Base-by-base conservation (phyloP, 92 coral and sea anemone species). In the Blastomussa wellsi region DNA sequence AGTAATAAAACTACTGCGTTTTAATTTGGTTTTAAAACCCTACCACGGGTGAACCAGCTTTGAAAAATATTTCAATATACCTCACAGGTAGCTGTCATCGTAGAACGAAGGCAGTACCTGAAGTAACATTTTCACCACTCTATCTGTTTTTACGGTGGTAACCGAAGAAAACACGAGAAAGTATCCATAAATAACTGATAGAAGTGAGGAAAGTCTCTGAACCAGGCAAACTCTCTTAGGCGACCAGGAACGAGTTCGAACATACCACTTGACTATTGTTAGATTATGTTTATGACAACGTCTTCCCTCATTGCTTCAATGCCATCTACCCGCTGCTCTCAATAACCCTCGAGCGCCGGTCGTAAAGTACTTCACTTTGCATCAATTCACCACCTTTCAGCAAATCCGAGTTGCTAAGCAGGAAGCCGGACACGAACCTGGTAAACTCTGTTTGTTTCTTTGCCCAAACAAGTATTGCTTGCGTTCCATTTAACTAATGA, bases 261-360 rank as follows among this genome's bases (percentile, higher is more conserved):
- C 16, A 8, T 0, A 3, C 9, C 36, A 36, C 35, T 11, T 35
- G 35, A 53, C 48, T 35, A 37, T 35, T 22, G 49, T 14, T 53
- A 47, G 81, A 52, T 31, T 24, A 77, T 31, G 44, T 53, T 77
- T 55, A 19, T 14, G 31, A 33, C 64, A 10, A 32, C 20, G 81
- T 77, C 81, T 35, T 31, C 44, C 81, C 31, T 47, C 57, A 28
- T 14, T 33, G 32, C 47, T 77, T 77, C 48, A 77, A 35, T 52
- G 38, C 5, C 19, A 31, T 32, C 7, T 77, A 77, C 81, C 64
- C 15, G 65, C 69, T 53, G 48, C 38, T 77, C 49, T 19, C 75
- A 20, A 29, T 13, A 32, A 33, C 42, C 22, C 2, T 76, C 14
- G 38, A 36, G 16, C 8, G 15, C 0, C n/a, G n/a, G 68, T 22